Evolutionary conservation across 2,888 invertebrate genomes (phyloP).

Genomic region (Plutella xylostella): DNA sequence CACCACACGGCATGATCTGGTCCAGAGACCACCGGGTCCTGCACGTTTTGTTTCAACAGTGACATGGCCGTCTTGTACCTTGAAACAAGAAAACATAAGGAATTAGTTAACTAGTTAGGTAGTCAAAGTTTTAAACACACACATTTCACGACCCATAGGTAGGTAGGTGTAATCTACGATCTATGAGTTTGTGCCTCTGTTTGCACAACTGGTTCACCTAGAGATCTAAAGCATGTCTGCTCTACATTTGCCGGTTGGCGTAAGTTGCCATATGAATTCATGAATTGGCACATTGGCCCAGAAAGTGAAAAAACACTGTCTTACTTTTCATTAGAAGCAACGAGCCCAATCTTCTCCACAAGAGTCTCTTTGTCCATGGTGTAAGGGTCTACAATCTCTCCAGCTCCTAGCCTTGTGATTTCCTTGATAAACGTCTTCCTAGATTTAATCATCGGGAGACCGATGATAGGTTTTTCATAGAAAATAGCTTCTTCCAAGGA

Average conservation of each 20-base stretch:
- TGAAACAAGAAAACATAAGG: constrained; percentile 12
- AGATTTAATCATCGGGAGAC: constrained; percentile 43
- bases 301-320: constrained; percentile 11
- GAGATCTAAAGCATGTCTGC: too few relatives aligned
- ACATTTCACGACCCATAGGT: too few relatives aligned
- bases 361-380: constrained; percentile 42
- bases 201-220: too few relatives aligned
- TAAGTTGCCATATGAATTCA: too few relatives aligned
- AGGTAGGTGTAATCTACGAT: too few relatives aligned
- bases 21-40: constrained; percentile 43
- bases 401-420: constrained; percentile 43
- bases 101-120: too few relatives aligned
- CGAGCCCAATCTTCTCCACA: constrained; percentile 32
- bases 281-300: not conserved
- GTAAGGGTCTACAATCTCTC: constrained; percentile 47
- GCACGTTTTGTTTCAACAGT: constrained; percentile 31
- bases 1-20: constrained; percentile 62
- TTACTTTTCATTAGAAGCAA: constrained; percentile 40
- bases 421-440: constrained; percentile 47
- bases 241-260: too few relatives aligned
- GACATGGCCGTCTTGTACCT: constrained; percentile 45
- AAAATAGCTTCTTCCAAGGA: constrained; percentile 60
- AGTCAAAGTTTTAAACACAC: too few relatives aligned
- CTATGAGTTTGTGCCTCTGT: too few relatives aligned
- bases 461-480: constrained; percentile 51